phyloP scores from a whole-genome alignment of 2,113 vertebrate species.

The Manacus vitellinus region DNA sequence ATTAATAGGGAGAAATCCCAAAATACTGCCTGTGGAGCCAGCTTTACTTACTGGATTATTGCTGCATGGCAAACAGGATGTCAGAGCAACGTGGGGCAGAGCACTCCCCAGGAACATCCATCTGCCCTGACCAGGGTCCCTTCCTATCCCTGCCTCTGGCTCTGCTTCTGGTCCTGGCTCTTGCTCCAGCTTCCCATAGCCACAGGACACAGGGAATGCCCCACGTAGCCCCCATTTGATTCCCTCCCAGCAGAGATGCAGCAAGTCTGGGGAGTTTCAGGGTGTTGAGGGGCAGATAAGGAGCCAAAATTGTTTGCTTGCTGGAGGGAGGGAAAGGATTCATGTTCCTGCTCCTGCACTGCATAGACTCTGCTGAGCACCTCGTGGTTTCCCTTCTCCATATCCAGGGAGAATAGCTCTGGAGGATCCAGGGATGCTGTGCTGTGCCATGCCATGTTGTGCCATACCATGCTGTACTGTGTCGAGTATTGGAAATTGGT shows the following conservation, averaged over 20 bases:
- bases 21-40: neutral
- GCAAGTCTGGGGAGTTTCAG: fast-evolving
- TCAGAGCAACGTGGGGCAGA: fast-evolving
- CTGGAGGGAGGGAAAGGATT: neutral
- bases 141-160: neutral
- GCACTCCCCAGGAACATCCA: neutral
- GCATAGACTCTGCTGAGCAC: neutral
- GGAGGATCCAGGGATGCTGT: too few relatives aligned
- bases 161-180: neutral
- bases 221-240: neutral
- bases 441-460: neutral
- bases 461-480: neutral
- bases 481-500: fast-evolving
- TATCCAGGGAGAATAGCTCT: neutral
- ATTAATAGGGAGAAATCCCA: slow-evolving; percentile 42
- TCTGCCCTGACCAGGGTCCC: neutral
- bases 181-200: neutral
- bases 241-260: too few relatives aligned
- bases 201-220: neutral
- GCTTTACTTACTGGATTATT: neutral
- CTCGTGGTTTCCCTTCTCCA: neutral
- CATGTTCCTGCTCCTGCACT: neutral
- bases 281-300: neutral
- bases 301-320: neutral
- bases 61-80: neutral